Evolutionary conservation across 1,140 invertebrate species (phyloP).

Genomic region (Neotoxoptera formosana): DNA sequence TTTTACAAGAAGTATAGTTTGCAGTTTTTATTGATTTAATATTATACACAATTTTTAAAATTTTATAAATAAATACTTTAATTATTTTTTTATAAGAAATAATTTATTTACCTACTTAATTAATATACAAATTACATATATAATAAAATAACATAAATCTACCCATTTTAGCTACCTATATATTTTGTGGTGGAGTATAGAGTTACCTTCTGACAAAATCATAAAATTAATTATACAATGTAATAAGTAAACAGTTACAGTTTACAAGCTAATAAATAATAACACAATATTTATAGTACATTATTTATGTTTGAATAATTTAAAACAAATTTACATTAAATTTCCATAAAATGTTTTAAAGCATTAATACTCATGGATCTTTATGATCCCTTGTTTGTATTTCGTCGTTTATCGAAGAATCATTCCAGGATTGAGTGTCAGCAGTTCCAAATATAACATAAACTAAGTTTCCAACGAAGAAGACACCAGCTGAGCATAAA

Average conservation of each 20-base stretch:
- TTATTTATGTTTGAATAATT: conserved; percentile 34
- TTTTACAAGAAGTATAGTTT: conserved; percentile 26
- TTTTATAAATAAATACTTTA: conserved; percentile 47
- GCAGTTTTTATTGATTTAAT: neutral
- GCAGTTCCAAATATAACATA: conserved; percentile 67
- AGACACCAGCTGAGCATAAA: conserved; percentile 67
- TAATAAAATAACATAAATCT: too few relatives aligned
- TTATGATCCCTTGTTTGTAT: neutral
- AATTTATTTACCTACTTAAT: too few relatives aligned
- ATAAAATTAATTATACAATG: too few relatives aligned
- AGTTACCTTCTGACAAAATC: too few relatives aligned
- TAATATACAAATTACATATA: too few relatives aligned
- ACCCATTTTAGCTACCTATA: too few relatives aligned
- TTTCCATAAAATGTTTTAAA: neutral
- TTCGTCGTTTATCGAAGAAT: neutral
- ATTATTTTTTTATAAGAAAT: too few relatives aligned
- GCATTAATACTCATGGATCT: neutral
- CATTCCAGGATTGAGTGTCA: conserved; percentile 65
- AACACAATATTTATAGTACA: neutral
- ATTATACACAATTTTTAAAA: conserved; percentile 31
- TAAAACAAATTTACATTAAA: neutral
- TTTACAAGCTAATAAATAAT: neutral
- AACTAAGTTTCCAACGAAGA: conserved; percentile 66
- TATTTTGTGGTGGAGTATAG: too few relatives aligned
- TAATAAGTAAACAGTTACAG: too few relatives aligned